Base-by-base conservation (phyloP, 2,797 vertebrate genomes). In the Adelosebastes latens region DNA sequence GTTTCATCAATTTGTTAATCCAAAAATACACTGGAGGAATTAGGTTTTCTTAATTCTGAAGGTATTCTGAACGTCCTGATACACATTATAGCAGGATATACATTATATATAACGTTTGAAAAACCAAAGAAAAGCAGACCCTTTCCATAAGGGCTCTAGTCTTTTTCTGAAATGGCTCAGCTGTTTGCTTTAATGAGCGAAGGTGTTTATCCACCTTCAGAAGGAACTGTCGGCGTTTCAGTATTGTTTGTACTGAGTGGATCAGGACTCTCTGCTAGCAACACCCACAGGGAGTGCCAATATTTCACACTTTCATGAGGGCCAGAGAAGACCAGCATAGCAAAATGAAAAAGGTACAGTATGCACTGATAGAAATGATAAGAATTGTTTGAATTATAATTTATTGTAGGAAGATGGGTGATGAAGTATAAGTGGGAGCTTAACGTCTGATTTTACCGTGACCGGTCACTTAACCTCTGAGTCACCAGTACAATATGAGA, bases 281-380 rank as follows among this genome's bases (percentile, higher is more conserved):
- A 64, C 68, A 42, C 7, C 72, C 27, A 66, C 32, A 75, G 39
- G 31, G 22, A 74, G 36, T 25, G 52, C 12, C 32, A 62, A 10
- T 59, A 73, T 82, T 89, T 86, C 75, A 71, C 62, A 82, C 12
- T 31, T 80, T 77, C 13, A 75, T 18, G 24, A 76, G 58, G 11
- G 14, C 60, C 75, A 86, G 70, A 75, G n/a, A 73, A 24, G 66
- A 90, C 46, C 64, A 83, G 39, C 31, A 55, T 61, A 79, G 56
- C 22, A 76, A 75, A 87, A 82, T 59, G 62, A 22, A 82, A 46
- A 80, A 83, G 62, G 70, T 73, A 76, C 27, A 61, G 61, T 81
- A 82, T 72, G 32, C 58, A 36, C 24, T 53, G 64, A 60, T 58
- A 61, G 59, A 62, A 59, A 58, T 66, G 5, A 58, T 66, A 3